These are phyloP conservation scores for Desmophyllum pertusum DNA, from an alignment of 92 coral and sea anemone genomes.

Conservation along the genomic window DNA sequence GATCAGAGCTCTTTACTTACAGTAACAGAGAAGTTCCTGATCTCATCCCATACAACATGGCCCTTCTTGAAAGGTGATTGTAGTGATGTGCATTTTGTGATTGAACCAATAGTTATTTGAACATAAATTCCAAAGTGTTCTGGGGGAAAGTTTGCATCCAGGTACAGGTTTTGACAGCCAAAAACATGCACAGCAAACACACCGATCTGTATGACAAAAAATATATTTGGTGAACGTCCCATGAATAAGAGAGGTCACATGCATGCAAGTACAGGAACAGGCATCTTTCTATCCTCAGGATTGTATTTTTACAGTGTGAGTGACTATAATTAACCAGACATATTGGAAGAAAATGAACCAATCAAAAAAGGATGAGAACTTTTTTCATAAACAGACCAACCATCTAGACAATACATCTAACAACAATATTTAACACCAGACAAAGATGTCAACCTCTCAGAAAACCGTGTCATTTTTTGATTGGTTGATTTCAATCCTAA, in stretches of 20 bases:
- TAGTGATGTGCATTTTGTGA: slow-evolving; percentile 83
- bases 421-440: too few species aligned
- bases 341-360: too few species aligned
- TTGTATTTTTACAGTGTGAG: too few species aligned
- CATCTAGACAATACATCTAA: too few species aligned
- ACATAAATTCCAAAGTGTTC: slow-evolving; percentile 87
- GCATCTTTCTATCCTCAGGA: too few species aligned
- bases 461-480: too few species aligned
- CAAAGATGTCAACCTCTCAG: too few species aligned
- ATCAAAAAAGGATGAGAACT: too few species aligned
- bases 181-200: slow-evolving; percentile 87
- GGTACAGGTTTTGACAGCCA: slow-evolving; percentile 86
- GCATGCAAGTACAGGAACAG: background rate
- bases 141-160: slow-evolving; percentile 81
- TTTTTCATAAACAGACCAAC: too few species aligned
- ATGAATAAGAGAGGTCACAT: background rate
- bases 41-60: slow-evolving; percentile 91
- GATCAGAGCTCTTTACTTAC: slow-evolving; percentile 56
- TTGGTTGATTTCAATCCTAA: too few species aligned
- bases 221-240: background rate
- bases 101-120: slow-evolving; percentile 75
- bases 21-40: slow-evolving; percentile 79
- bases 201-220: slow-evolving; percentile 69
- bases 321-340: too few species aligned
- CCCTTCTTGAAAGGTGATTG: slow-evolving; percentile 86